phyloP scores from a whole-genome alignment of 2,113 vertebrate species.

The Heterotilapia buettikoferi region DNA sequence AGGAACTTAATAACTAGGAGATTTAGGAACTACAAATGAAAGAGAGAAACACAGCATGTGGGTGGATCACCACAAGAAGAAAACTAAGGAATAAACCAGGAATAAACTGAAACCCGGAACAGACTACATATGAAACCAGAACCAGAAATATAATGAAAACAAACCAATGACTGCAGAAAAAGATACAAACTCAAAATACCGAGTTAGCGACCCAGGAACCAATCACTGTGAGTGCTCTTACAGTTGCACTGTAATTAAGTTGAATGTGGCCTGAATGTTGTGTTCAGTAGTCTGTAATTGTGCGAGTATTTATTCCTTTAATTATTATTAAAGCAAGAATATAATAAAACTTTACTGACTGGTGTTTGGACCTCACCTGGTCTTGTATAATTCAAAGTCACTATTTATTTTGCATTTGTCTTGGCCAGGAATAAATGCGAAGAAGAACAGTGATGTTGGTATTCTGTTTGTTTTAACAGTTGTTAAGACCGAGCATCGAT shows the following conservation, averaged over 20 bases:
- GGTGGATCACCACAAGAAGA: neutral
- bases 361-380: neutral
- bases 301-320: neutral
- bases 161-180: neutral
- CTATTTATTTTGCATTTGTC: neutral
- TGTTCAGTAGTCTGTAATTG: neutral
- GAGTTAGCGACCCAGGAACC: neutral
- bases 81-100: neutral
- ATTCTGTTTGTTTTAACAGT: neutral
- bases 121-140: neutral
- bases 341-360: neutral
- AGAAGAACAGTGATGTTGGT: neutral
- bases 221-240: neutral
- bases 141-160: neutral
- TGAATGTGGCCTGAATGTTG: neutral
- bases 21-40: neutral
- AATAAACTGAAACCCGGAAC: neutral
- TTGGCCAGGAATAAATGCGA: neutral
- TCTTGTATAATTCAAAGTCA: neutral
- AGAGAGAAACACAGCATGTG: neutral
- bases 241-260: neutral
- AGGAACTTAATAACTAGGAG: accelerated
- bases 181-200: neutral
- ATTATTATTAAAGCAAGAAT: neutral
- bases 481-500: neutral